Percentiles rank a stretch among this genome's conserved stretches.
phyloP scores from a whole-genome alignment of 2,113 vertebrate genomes.

The Cyanoderma ruficeps region DNA sequence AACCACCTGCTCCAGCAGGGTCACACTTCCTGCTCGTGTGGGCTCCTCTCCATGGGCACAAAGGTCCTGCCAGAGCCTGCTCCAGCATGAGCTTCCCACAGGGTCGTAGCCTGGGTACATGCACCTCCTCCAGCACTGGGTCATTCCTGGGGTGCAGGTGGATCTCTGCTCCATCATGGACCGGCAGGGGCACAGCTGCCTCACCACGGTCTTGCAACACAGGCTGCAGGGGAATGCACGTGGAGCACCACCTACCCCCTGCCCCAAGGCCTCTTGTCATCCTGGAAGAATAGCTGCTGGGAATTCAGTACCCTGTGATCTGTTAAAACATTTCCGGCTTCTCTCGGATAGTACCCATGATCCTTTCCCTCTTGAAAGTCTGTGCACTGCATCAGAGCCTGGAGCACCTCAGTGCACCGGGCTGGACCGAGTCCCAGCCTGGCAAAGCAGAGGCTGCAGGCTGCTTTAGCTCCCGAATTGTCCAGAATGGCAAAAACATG shows the following conservation, averaged over 20 bases:
- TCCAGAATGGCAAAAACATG: not conserved
- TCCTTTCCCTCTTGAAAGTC: not conserved
- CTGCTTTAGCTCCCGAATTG: not conserved
- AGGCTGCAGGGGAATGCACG: not conserved
- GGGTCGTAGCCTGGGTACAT: not conserved
- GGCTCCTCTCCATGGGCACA: not conserved
- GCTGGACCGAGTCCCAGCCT: not conserved
- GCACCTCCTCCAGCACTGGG: not conserved
- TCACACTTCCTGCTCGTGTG: not conserved
- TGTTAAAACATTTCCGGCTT: not conserved
- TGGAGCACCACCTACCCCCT: not conserved
- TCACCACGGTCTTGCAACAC: not conserved
- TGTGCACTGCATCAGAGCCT: not conserved
- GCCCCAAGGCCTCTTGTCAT: not conserved
- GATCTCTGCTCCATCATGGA: not conserved
- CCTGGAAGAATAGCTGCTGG: not conserved
- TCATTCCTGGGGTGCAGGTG: not conserved
- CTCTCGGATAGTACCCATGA: rapidly evolving
- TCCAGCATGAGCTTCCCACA: not conserved
- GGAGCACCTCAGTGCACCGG: not conserved
- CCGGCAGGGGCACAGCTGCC: not conserved
- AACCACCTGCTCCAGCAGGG: not conserved
- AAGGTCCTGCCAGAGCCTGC: not conserved
- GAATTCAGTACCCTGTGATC: not conserved
- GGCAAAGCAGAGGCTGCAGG: not conserved